Percentiles rank a stretch among this genome's conserved stretches.
Evolutionary conservation across 2,888 invertebrate species (phyloP).

Genomic region (Tethea ocularis): DNA sequence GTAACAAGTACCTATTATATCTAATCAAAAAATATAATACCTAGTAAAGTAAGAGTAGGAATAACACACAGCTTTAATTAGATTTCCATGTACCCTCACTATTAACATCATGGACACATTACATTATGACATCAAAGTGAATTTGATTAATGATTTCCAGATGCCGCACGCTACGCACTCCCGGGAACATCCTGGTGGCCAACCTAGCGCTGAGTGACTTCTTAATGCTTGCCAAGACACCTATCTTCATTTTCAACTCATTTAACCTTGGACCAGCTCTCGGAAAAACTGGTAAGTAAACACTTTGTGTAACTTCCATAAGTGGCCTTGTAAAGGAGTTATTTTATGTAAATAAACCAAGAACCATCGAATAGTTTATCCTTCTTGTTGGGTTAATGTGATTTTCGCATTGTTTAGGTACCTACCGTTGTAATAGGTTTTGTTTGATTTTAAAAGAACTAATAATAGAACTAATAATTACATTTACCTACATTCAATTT

Average conservation of each 20-base stretch:
- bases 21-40: too few relatives aligned
- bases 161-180: slow-evolving; percentile 87
- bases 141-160: slow-evolving; percentile 69
- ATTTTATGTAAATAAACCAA: background rate
- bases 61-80: slow-evolving; percentile 23
- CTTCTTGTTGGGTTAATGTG: background rate
- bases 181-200: slow-evolving; percentile 89
- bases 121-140: slow-evolving; percentile 31
- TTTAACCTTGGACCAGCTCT: slow-evolving; percentile 88
- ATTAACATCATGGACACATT: slow-evolving; percentile 13
- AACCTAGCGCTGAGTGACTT: slow-evolving; percentile 91
- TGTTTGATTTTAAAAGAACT: too few relatives aligned
- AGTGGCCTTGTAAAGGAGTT: background rate
- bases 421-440: too few relatives aligned
- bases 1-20: too few relatives aligned
- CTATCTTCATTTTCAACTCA: slow-evolving; percentile 90
- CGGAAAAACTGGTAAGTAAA: slow-evolving; percentile 88
- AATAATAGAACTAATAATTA: too few relatives aligned
- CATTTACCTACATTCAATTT: too few relatives aligned
- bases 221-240: slow-evolving; percentile 88
- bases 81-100: slow-evolving; percentile 18
- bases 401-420: background rate
- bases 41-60: background rate
- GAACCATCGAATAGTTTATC: background rate
- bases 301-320: slow-evolving; percentile 10